phyloP scores from a whole-genome alignment of 2,888 invertebrate genomes.

The Heliothis peltigera region DNA sequence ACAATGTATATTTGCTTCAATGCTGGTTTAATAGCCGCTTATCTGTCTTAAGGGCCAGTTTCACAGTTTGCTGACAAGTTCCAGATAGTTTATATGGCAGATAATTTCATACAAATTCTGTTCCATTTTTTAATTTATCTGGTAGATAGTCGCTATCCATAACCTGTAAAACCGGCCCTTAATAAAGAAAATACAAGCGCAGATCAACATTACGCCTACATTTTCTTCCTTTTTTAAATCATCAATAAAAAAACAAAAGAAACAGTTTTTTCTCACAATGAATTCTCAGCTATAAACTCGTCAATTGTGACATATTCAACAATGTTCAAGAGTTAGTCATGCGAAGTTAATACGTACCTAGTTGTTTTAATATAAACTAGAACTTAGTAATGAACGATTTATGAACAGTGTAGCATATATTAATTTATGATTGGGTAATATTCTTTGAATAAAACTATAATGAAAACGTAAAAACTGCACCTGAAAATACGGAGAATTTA shows the following conservation, averaged over 20 bases:
- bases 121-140: no score
- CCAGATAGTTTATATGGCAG: no score
- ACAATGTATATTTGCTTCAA: background rate
- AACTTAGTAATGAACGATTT: no score
- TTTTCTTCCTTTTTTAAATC: background rate
- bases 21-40: slow-evolving; percentile 10
- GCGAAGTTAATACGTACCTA: background rate
- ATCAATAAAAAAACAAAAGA: slow-evolving; percentile 12
- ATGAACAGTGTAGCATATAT: no score
- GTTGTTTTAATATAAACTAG: background rate
- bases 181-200: slow-evolving; percentile 7
- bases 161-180: no score
- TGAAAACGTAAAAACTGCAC: no score
- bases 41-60: background rate
- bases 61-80: no score
- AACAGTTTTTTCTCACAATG: background rate
- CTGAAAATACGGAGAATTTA: no score
- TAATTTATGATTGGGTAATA: no score
- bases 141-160: no score
- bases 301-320: background rate
- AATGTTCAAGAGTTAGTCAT: background rate
- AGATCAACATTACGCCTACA: background rate
- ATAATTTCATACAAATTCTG: no score
- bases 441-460: no score
- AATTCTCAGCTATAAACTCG: background rate